Evolutionary conservation across 2,888 invertebrate genomes (phyloP).

Genomic region (Fragum sueziense): DNA sequence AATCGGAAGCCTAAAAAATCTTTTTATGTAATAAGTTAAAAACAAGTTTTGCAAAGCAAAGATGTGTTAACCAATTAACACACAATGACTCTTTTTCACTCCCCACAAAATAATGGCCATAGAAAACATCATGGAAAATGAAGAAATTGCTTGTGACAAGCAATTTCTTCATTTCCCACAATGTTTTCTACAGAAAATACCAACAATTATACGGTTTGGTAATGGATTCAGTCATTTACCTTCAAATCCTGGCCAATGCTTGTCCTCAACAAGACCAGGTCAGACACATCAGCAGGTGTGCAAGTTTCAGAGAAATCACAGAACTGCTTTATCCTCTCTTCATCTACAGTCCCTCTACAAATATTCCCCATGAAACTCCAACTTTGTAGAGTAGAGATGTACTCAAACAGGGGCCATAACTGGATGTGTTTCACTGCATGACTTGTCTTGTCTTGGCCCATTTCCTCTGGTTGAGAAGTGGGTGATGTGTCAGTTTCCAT

Average conservation of each 20-base stretch:
- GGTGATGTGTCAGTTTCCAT: constrained; percentile 5
- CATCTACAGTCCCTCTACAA: background rate
- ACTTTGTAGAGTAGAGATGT: constrained; percentile 56
- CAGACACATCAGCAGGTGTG: constrained; percentile 33
- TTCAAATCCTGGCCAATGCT: background rate
- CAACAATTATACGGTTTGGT: too few relatives aligned
- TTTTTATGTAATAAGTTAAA: too few relatives aligned
- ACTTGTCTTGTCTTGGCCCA: background rate
- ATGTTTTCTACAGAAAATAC: background rate
- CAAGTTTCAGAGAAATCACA: constrained; percentile 30
- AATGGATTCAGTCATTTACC: background rate
- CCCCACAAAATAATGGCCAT: too few relatives aligned
- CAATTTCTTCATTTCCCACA: background rate
- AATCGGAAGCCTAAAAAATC: too few relatives aligned
- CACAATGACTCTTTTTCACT: too few relatives aligned
- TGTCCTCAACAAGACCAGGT: background rate
- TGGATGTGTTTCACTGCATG: constrained; percentile 54
- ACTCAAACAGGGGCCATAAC: constrained; percentile 74
- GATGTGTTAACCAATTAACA: too few relatives aligned
- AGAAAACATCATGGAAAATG: too few relatives aligned
- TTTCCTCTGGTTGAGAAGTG: background rate
- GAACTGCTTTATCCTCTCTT: constrained; percentile 14
- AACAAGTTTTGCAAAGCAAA: too few relatives aligned
- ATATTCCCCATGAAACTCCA: constrained; percentile 20
- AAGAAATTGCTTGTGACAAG: background rate